Evolutionary conservation across 2,797 vertebrate genomes (phyloP), one percentile per base, ranked within the genome.

Genomic region (Prionace glauca): DNA sequence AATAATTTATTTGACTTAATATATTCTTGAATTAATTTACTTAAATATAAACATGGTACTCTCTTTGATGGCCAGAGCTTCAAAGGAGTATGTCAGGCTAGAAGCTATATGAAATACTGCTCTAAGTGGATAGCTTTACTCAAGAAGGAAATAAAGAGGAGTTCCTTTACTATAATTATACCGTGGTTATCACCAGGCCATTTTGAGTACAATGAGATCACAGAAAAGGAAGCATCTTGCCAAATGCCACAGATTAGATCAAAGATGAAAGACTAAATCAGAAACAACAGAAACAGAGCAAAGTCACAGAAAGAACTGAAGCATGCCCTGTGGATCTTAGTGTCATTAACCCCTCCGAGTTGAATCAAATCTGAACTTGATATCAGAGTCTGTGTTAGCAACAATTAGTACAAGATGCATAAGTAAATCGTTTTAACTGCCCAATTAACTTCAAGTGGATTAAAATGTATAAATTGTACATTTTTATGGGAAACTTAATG

Each of bases 401-500:
- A 91, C 88, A 91, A 36, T 67, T 91, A 22, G 88, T 67, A 36
- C 88, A 91, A 91, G 88, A 91, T 91, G 88, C 67, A 2, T 32
- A 91, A n/a, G 88, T 91, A 20, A 91, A 67, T 91, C 60, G 67
- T 65, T 67, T 91, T 91, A 91, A 91, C 60, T 91, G 88, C 88
- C 60, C 88, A 91, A 67, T 91, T 67, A 91, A 91, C 88, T 91
- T 67, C 62, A 91, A 91, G 62, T 91, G 88, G 60, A n/a, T 36
- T 56, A 18, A 65, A 67, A 91, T 91, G 18, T 67, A 91, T 91
- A 91, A 67, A 91, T 62, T 67, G 60, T 69, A 69, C 62, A 67
- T 69, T 65, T 41, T 92, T 92, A 24, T 92, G 20, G 36, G 32
- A 92, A 92, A 69, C n/a, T 41, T 92, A 92, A 92, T 92, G 65